Conservation (phyloP, 92 coral and sea anemone genomes). For the Phenganax subtilis region DNA sequence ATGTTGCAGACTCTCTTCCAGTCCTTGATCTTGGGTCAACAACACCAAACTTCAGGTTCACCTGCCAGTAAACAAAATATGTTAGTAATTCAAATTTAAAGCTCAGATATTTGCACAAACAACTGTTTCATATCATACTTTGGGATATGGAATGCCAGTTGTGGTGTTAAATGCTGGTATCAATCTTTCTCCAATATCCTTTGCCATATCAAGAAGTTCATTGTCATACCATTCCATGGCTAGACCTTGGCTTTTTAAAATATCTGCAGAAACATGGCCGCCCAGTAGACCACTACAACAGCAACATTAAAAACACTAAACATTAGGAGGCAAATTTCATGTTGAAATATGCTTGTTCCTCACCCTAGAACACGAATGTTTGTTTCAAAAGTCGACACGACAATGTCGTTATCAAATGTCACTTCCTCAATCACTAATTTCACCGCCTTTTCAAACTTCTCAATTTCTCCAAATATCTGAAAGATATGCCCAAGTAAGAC, state of each 20-base stretch:
- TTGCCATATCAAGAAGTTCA: slow-evolving; percentile 82
- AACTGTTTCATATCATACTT: slow-evolving; percentile 51
- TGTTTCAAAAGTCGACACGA: slow-evolving; percentile 97
- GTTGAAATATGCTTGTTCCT: slow-evolving; percentile 22
- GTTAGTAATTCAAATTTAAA: neutral
- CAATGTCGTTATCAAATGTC: slow-evolving; percentile 80
- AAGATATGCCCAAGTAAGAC: neutral
- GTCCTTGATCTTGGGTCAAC: slow-evolving; percentile 87
- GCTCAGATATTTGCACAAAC: neutral
- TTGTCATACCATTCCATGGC: slow-evolving; percentile 85
- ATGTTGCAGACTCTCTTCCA: slow-evolving; percentile 92
- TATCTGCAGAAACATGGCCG: slow-evolving; percentile 88
- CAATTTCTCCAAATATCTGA: slow-evolving; percentile 84
- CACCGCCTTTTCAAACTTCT: slow-evolving; percentile 84
- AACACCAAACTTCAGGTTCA: slow-evolving; percentile 85
- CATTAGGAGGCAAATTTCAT: neutral
- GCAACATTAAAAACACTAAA: neutral
- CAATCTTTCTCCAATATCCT: slow-evolving; percentile 74
- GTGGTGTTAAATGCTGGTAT: slow-evolving; percentile 95
- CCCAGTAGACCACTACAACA: slow-evolving; percentile 83
- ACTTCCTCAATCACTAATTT: slow-evolving; percentile 89
- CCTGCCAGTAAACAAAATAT: slow-evolving; percentile 40
- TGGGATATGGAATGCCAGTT: slow-evolving; percentile 98
- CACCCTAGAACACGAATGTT: slow-evolving; percentile 96
- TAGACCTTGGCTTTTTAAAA: slow-evolving; percentile 61